Conservation (phyloP, 2,888 invertebrate genomes). For the Cactoblastis cactorum region DNA sequence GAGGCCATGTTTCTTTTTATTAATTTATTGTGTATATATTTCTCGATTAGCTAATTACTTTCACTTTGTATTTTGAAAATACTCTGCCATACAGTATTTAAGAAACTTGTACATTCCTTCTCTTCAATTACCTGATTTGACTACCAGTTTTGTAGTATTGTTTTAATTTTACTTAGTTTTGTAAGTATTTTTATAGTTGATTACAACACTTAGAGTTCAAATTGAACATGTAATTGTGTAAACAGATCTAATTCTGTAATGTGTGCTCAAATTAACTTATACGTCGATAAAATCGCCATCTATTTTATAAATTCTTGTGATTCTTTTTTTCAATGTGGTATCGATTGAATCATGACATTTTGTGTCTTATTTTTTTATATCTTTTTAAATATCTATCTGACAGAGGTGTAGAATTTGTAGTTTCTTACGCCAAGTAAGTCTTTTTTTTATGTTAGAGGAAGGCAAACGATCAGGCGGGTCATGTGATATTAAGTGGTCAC, state of each 20-base stretch:
- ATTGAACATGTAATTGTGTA: not conserved
- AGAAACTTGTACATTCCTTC: slow-evolving; percentile 61
- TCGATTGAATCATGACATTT: no score
- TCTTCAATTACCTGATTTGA: slow-evolving; percentile 65
- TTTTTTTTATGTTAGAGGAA: no score
- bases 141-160: slow-evolving; percentile 48
- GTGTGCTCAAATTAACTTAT: not conserved
- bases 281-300: not conserved
- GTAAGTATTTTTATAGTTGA: not conserved
- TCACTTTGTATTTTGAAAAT: slow-evolving; percentile 38
- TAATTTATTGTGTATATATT: slow-evolving; percentile 49
- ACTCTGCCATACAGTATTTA: slow-evolving; percentile 78
- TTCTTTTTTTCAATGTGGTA: not conserved
- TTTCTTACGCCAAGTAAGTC: no score
- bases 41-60: slow-evolving; percentile 34
- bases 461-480: no score
- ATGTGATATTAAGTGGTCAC: no score
- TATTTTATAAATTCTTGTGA: not conserved
- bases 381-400: no score
- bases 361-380: no score
- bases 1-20: slow-evolving; percentile 32
- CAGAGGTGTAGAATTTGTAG: no score
- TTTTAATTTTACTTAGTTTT: slow-evolving; percentile 30
- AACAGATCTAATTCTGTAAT: not conserved
- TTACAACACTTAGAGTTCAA: not conserved